Evolutionary conservation across 2,797 vertebrate species (phyloP), one percentile per base, ranked within the genome.

Genomic region (Darevskia mixta): DNA sequence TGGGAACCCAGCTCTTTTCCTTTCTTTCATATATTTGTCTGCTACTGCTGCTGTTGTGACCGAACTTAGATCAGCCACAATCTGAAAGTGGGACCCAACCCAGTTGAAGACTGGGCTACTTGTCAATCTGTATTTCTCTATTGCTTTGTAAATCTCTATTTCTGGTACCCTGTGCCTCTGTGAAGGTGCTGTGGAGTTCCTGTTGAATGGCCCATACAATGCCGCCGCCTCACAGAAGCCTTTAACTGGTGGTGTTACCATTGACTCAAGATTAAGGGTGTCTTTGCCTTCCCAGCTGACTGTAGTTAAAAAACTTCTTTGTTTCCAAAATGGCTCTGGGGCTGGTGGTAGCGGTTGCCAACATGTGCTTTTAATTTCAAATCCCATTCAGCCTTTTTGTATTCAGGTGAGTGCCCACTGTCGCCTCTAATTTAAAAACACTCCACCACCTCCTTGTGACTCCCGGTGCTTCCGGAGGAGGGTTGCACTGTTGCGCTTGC

Each of bases 321-420:
- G 0, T 7, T 81, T 81, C 85, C n/a, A 32, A n/a, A 86, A 1
- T 86, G 86, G 32, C 2, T 90, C 1, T 4, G 2, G 18, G 49
- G 32, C 45, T 13, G 76, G 45, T 27, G 41, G 38, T 17, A 41
- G 29, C 7, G 7, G 45, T 81, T 87, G 9, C 64, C 66, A 64
- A 85, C 13, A 67, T 32, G 23, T 25, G 3, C 72, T 90, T 92
- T 86, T 83, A 88, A 73, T 88, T 82, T 85, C 64, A 86, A 20
- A 38, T 9, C 49, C 87, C 20, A 20, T 2, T 0, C 84, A 67
- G 85, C 0, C 0, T 20, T 91, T 41, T 32, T 38, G 5, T 25
- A 79, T 45, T 88, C 2, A 11, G 7, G 0, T 85, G 55, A 72
- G 32, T 55, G 29, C 61, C 4, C 23, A 38, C 76, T 88, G 83